phyloP scores from a whole-genome alignment of 2,113 vertebrate species.

The Pseudorhombus dupliciocellatus region DNA sequence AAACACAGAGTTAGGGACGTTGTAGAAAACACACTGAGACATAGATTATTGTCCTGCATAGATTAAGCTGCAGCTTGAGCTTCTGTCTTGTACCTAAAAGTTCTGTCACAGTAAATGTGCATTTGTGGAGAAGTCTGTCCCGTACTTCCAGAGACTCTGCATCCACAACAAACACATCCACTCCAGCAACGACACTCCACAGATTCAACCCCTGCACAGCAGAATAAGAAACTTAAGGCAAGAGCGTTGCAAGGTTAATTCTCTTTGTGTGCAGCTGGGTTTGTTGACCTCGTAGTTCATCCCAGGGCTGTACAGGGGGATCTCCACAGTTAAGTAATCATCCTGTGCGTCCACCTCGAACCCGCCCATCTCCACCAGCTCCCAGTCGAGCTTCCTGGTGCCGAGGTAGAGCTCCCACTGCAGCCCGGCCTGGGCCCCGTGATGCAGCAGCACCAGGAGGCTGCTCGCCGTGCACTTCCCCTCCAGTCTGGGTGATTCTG shows the following conservation, averaged over 20 bases:
- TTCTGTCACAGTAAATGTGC: constrained; percentile 57
- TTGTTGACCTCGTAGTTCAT: constrained; percentile 55
- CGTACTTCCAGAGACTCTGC: constrained; percentile 29
- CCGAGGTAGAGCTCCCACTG: constrained; percentile 66
- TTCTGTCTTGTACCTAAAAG: constrained; percentile 46
- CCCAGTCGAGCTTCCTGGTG: constrained; percentile 55
- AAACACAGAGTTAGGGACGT: not conserved
- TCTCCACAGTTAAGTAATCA: constrained; percentile 56
- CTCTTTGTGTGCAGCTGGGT: not conserved
- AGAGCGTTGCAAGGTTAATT: too few relatives aligned
- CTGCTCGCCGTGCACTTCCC: constrained; percentile 58
- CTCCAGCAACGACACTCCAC: constrained; percentile 35
- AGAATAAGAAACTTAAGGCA: not conserved
- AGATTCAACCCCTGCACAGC: constrained; percentile 50
- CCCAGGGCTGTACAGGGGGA: constrained; percentile 52
- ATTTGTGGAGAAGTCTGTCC: constrained; percentile 45
- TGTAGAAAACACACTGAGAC: not conserved
- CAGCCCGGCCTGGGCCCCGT: constrained; percentile 26
- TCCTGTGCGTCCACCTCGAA: constrained; percentile 47
- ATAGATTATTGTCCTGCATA: too few relatives aligned
- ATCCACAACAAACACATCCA: constrained; percentile 51
- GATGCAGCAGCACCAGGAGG: constrained; percentile 60
- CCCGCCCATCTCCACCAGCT: constrained; percentile 58
- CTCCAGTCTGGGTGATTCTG: constrained; percentile 35
- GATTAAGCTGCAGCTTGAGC: not conserved